Conservation (phyloP, 2,888 invertebrate genomes). For the Onthophagus sagittarius region DNA sequence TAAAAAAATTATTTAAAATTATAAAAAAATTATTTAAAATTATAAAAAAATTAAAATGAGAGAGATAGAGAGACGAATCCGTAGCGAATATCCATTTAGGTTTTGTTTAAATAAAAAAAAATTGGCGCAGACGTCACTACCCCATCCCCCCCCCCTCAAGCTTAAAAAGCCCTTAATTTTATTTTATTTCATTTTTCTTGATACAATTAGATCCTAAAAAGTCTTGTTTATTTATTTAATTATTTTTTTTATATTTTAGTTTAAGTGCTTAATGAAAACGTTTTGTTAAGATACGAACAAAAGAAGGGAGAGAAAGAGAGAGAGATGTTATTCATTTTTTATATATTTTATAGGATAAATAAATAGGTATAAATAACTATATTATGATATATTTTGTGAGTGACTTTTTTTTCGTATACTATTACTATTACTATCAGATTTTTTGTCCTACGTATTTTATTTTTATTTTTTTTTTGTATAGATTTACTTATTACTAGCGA, state of each 20-base stretch:
- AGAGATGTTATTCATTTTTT: background rate
- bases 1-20: too few species aligned
- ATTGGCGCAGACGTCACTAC: constrained; percentile 27
- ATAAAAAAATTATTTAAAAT: too few species aligned
- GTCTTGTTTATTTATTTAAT: constrained; percentile 38
- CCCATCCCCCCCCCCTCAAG: background rate
- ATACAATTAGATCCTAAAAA: constrained; percentile 22
- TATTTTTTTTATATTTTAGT: constrained; percentile 50
- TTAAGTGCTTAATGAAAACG: constrained; percentile 45
- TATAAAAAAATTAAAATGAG: too few species aligned
- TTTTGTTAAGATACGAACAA: constrained; percentile 38
- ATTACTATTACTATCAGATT: background rate
- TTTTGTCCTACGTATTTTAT: background rate
- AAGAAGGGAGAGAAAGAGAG: background rate
- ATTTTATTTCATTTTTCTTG: constrained; percentile 15
- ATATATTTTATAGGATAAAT: background rate
- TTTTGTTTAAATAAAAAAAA: background rate
- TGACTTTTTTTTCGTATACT: background rate
- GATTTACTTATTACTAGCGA: background rate
- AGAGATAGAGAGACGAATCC: background rate
- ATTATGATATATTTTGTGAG: background rate
- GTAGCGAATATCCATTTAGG: background rate
- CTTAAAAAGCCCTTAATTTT: background rate
- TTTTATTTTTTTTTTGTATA: background rate
- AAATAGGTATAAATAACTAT: background rate